Conservation (phyloP, 1,140 invertebrate genomes). For the Agraylea sexmaculata region DNA sequence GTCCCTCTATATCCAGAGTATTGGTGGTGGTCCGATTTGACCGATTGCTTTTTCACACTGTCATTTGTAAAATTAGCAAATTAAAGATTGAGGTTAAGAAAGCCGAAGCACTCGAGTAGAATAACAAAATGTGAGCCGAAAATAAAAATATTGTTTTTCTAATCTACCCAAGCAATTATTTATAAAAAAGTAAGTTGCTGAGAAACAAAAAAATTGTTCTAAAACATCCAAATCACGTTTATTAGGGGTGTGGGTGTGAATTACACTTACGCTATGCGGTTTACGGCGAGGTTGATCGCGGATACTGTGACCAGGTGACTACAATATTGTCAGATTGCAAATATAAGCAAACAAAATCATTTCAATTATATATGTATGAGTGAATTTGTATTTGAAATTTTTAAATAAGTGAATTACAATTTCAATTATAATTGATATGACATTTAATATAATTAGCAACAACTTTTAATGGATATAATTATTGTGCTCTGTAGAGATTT, state of each 20-base stretch:
- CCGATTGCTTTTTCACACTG: conserved; percentile 16
- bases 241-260: too few species aligned
- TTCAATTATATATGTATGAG: conserved; percentile 23
- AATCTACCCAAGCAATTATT: too few species aligned
- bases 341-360: conserved; percentile 14
- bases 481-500: too few species aligned
- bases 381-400: conserved; percentile 25
- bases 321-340: conserved; percentile 31
- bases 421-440: neutral
- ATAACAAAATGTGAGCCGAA: too few species aligned
- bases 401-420: conserved; percentile 19
- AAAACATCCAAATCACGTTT: too few species aligned
- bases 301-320: conserved; percentile 84
- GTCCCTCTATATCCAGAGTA: conserved; percentile 10
- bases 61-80: neutral
- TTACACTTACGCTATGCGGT: conserved; percentile 78
- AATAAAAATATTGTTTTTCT: too few species aligned
- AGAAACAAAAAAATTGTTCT: too few species aligned
- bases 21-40: conserved; percentile 16
- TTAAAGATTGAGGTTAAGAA: too few species aligned
- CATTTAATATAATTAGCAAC: conserved; percentile 1
- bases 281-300: conserved; percentile 77
- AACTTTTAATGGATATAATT: too few species aligned
- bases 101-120: too few species aligned
- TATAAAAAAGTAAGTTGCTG: too few species aligned